Evolutionary conservation across 2,888 invertebrate genomes (phyloP).

Genomic region (Thysanoteuthis rhombus): DNA sequence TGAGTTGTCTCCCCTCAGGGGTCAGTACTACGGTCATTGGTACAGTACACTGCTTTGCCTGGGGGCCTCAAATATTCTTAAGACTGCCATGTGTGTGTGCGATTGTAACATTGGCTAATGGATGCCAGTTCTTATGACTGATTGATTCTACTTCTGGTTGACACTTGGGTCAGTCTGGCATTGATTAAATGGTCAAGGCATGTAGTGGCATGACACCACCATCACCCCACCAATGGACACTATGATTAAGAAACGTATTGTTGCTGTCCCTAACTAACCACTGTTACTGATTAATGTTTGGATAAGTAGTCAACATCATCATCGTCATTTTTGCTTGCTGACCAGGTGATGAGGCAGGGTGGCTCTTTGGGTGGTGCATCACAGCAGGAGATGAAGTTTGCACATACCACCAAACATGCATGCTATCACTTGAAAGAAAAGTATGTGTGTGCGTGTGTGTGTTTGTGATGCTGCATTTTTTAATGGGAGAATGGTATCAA

Average conservation of each 20-base stretch:
- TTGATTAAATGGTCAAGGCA: neutral
- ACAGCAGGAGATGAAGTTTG: neutral
- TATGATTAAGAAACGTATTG: neutral
- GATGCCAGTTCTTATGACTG: neutral
- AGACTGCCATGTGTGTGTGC: neutral
- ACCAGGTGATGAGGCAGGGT: neutral
- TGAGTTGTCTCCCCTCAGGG: too few species aligned
- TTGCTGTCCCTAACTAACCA: neutral
- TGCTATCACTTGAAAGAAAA: neutral
- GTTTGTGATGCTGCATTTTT: too few species aligned
- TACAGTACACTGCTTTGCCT: too few species aligned
- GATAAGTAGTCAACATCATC: neutral
- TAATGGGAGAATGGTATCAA: too few species aligned
- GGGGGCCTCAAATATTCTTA: too few species aligned
- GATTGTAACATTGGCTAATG: neutral
- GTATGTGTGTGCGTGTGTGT: neutral
- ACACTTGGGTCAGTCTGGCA: constrained; percentile 12
- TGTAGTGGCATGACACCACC: neutral
- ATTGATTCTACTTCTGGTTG: neutral
- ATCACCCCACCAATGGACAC: neutral
- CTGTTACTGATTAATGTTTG: neutral
- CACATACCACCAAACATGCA: neutral
- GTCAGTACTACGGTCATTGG: too few species aligned
- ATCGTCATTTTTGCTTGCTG: neutral
- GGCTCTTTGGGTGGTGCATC: neutral